These are phyloP conservation scores for Amia ocellicauda DNA, from an alignment of 2,113 vertebrate genomes.

Conservation along the genomic window DNA sequence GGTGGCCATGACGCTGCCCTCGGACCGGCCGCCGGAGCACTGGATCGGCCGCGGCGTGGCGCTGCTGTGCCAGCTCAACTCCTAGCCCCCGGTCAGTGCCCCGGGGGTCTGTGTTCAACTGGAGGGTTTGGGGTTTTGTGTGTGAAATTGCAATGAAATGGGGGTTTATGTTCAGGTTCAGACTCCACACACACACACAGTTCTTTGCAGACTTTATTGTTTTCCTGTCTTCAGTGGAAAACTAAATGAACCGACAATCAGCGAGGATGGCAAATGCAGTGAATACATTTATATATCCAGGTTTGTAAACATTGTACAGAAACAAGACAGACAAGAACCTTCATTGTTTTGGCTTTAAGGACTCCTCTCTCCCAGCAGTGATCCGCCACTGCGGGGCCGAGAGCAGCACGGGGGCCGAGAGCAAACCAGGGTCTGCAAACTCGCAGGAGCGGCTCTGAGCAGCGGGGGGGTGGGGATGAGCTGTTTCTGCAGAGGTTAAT, in stretches of 20 bases:
- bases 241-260: constrained; percentile 48
- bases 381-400: too few relatives aligned
- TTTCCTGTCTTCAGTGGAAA: constrained; percentile 28
- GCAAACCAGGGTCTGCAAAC: too few relatives aligned
- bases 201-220: constrained; percentile 51
- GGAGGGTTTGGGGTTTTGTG: too few relatives aligned
- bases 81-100: constrained; percentile 37
- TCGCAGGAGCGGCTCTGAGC: too few relatives aligned
- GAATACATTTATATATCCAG: constrained; percentile 43
- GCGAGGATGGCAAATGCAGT: constrained; percentile 46
- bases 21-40: constrained; percentile 65
- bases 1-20: constrained; percentile 74
- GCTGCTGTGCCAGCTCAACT: constrained; percentile 77
- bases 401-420: too few relatives aligned
- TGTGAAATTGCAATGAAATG: too few relatives aligned
- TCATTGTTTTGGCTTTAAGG: constrained; percentile 27
- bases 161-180: too few relatives aligned
- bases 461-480: too few relatives aligned
- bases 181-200: background rate
- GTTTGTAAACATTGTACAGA: constrained; percentile 37
- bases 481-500: too few relatives aligned
- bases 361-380: too few relatives aligned
- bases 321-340: constrained; percentile 29
- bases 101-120: too few relatives aligned
- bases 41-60: constrained; percentile 81